Conservation (phyloP, 2,797 vertebrate genomes). For the Petrocephalus schoutedeni region DNA sequence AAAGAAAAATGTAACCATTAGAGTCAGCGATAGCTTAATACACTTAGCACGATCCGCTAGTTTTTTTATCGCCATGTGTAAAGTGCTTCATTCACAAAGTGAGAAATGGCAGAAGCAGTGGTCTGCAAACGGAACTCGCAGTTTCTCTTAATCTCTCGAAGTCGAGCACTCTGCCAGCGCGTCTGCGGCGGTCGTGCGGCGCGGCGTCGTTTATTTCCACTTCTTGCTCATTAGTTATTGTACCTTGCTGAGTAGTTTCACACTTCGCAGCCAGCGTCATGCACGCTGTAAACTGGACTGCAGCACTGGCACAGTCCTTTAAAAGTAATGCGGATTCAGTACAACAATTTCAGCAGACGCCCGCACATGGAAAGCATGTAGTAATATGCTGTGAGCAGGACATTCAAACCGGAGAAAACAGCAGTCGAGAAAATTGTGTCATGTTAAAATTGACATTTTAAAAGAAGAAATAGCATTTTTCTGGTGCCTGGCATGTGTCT, state of each 20-base stretch:
- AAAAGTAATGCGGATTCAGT: background rate
- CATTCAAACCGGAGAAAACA: background rate
- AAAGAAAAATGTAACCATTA: background rate
- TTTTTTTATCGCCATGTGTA: background rate
- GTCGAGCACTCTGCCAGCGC: background rate
- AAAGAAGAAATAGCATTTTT: background rate
- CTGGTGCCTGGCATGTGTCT: background rate
- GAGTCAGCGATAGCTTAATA: background rate
- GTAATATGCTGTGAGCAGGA: background rate
- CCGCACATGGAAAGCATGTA: background rate
- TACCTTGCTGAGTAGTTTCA: constrained; percentile 2
- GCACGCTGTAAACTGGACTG: background rate
- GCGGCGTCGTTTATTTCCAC: background rate
- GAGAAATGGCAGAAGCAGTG: background rate
- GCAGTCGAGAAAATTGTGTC: background rate
- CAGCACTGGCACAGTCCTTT: background rate
- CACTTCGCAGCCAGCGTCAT: background rate
- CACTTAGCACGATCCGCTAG: background rate
- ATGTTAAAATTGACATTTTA: background rate
- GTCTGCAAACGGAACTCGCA: background rate
- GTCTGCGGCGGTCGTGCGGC: background rate
- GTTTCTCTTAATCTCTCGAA: background rate
- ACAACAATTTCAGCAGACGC: background rate
- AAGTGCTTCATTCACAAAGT: background rate
- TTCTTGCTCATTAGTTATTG: background rate